These are phyloP conservation scores for Drosophila ercepeae DNA, from an alignment of 1,140 invertebrate genomes.

Conservation along the genomic window DNA sequence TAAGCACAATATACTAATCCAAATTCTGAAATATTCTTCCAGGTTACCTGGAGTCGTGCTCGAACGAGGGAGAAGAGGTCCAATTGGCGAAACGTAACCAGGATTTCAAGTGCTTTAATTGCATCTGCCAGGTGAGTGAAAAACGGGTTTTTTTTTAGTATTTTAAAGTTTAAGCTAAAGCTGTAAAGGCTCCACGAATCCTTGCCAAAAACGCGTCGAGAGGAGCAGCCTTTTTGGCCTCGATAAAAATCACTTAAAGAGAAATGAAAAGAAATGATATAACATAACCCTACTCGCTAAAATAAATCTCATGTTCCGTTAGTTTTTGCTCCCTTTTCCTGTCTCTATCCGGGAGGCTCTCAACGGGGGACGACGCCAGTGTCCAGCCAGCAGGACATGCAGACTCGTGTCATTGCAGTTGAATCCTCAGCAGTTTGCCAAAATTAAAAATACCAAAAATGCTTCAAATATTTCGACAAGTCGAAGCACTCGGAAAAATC, in stretches of 20 bases:
- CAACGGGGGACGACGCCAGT: slow-evolving; percentile 70
- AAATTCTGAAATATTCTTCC: slow-evolving; percentile 17
- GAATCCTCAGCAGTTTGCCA: slow-evolving; percentile 35
- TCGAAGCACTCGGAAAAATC: neutral
- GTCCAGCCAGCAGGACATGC: slow-evolving; percentile 70
- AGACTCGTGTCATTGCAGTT: slow-evolving; percentile 48
- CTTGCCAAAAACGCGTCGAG: slow-evolving; percentile 56
- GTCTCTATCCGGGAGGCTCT: slow-evolving; percentile 12
- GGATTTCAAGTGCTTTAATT: slow-evolving; percentile 78
- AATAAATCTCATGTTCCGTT: slow-evolving; percentile 59
- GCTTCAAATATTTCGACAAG: slow-evolving; percentile 45
- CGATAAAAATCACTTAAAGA: slow-evolving; percentile 42
- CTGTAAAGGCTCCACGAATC: slow-evolving; percentile 35
- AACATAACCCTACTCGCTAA: slow-evolving; percentile 42
- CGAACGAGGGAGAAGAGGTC: slow-evolving; percentile 77
- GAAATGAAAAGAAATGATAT: slow-evolving; percentile 57
- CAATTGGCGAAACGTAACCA: slow-evolving; percentile 43
- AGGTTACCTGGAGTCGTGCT: slow-evolving; percentile 73
- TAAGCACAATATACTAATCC: slow-evolving; percentile 20
- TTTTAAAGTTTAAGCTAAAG: neutral
- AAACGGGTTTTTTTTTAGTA: slow-evolving; percentile 1
- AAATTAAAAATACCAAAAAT: slow-evolving; percentile 34
- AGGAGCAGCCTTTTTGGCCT: slow-evolving; percentile 50
- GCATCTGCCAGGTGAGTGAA: slow-evolving; percentile 71
- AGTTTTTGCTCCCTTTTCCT: neutral